Conservation (phyloP, 2,113 vertebrate species). For the Daubentonia madagascariensis region DNA sequence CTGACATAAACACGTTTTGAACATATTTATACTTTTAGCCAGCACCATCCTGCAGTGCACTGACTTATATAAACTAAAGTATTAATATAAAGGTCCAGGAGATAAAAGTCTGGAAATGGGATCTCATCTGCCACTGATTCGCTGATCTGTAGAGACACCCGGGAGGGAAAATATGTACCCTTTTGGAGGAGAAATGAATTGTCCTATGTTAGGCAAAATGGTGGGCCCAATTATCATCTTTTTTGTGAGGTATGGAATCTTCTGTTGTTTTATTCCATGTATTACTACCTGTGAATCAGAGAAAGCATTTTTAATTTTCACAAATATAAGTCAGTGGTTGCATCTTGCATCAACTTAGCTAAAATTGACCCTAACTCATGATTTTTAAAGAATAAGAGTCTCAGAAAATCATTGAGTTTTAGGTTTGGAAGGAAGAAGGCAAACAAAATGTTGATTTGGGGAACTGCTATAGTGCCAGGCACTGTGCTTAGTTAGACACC, state of each 20-base stretch:
- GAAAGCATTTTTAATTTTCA: conserved; percentile 32
- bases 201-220: neutral
- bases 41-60: neutral
- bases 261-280: conserved; percentile 21
- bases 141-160: neutral
- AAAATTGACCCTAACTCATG: neutral
- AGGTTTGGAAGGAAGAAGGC: neutral
- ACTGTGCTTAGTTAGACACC: neutral
- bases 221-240: neutral
- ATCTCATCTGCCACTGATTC: neutral
- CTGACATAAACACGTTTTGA: conserved; percentile 8
- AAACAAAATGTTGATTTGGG: neutral
- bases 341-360: neutral
- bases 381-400: neutral
- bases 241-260: neutral
- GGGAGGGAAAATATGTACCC: neutral
- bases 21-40: conserved; percentile 6
- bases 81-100: neutral
- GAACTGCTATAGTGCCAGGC: neutral
- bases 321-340: neutral
- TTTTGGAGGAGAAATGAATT: neutral
- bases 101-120: neutral
- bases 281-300: neutral
- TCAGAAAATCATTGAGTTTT: neutral
- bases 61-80: conserved; percentile 15